Percentiles rank a stretch among this genome's conserved stretches.
Evolutionary conservation across 2,888 invertebrate species (phyloP).

Genomic region (Stenolophus ochropezus): DNA sequence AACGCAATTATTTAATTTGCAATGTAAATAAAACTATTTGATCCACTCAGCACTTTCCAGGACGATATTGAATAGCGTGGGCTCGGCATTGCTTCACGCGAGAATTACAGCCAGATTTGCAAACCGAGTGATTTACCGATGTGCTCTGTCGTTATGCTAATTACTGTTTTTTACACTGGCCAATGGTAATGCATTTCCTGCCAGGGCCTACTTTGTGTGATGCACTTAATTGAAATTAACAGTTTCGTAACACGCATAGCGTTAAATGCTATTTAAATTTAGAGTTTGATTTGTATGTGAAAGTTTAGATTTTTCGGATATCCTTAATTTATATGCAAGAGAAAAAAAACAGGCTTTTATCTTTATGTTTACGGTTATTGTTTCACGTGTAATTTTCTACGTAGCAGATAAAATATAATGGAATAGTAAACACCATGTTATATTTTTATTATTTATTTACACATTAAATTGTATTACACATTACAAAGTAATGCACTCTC

Average conservation of each 20-base stretch:
- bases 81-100: background rate
- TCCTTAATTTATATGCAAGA: background rate
- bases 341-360: too few species aligned
- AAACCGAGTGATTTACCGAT: slow-evolving; percentile 15
- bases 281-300: background rate
- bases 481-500: too few species aligned
- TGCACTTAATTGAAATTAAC: slow-evolving; percentile 10
- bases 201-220: slow-evolving; percentile 4
- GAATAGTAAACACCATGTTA: too few species aligned
- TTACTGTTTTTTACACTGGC: background rate
- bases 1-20: slow-evolving; percentile 4
- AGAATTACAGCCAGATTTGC: background rate
- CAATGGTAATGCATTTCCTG: slow-evolving; percentile 15
- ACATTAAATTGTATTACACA: too few species aligned
- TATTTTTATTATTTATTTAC: too few species aligned
- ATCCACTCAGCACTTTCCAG: slow-evolving; percentile 1
- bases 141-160: slow-evolving; percentile 12
- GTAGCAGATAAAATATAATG: too few species aligned
- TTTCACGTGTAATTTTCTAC: too few species aligned
- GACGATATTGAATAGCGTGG: slow-evolving; percentile 2
- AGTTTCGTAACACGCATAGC: background rate
- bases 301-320: slow-evolving; percentile 9
- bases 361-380: background rate
- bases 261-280: background rate
- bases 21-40: slow-evolving; percentile 5